Percentiles rank a stretch among this genome's conserved stretches.
Evolutionary conservation across 2,888 invertebrate species (phyloP).

Genomic region (Camptogramma bilineatum): DNA sequence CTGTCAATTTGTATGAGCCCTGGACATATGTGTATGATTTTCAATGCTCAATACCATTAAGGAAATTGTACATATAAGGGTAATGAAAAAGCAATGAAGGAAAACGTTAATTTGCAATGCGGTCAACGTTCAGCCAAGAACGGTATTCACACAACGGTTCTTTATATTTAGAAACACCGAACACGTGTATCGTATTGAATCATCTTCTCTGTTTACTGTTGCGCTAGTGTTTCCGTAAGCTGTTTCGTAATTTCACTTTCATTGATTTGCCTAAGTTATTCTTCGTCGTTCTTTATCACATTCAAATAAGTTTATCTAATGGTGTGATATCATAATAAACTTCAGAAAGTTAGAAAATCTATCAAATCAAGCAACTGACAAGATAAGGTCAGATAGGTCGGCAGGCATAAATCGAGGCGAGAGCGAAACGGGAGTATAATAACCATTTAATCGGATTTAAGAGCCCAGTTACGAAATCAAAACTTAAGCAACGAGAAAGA

Average conservation of each 20-base stretch:
- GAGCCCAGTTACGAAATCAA: constrained; percentile 69
- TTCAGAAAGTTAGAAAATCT: neutral
- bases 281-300: too few species aligned
- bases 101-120: constrained; percentile 67
- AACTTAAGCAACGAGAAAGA: constrained; percentile 49
- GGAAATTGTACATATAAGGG: constrained; percentile 55
- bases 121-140: constrained; percentile 69
- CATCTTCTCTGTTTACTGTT: constrained; percentile 66
- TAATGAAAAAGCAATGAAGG: constrained; percentile 56
- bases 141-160: constrained; percentile 74
- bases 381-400: constrained; percentile 5
- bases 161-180: constrained; percentile 74
- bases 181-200: constrained; percentile 75
- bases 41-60: constrained; percentile 36
- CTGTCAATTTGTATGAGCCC: constrained; percentile 14
- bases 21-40: constrained; percentile 19
- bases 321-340: too few species aligned
- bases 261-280: constrained; percentile 38
- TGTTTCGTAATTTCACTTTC: constrained; percentile 64
- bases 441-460: constrained; percentile 68
- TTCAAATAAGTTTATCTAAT: too few species aligned
- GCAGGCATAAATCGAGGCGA: constrained; percentile 48
- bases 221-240: constrained; percentile 62
- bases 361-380: neutral
- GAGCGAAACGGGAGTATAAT: constrained; percentile 70